Evolutionary conservation across 2,797 vertebrate genomes (phyloP), one percentile per base, ranked within the genome.

Genomic region (Neosilurus hyrtlii): DNA sequence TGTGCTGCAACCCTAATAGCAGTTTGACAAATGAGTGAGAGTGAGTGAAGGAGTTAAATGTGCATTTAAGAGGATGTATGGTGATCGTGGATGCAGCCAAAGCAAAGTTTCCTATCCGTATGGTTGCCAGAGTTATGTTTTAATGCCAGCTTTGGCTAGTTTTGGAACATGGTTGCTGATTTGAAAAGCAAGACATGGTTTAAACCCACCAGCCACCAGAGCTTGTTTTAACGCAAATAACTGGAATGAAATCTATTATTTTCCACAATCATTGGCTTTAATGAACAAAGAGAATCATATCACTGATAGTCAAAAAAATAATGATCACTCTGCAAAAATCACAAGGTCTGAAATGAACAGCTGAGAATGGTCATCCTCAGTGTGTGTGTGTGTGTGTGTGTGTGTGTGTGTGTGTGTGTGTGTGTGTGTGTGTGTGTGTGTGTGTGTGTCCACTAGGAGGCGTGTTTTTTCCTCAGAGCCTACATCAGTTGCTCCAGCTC

Each of bases 371-470:
- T 35, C 7, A n/a, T 49, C 8, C 16, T 52, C 22, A n/a, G 65
- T 30, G 63, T 66, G 63, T 20, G 30, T 68, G 18, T 43, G 66
- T 49, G 67, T 49, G 66, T 67, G 66, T 67, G 63, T 66, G 63
- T 66, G 63, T 22, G 18, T 11, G 66, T 22, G 35, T 68, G 66
- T 49, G 43, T 49, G 37, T 70, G 67, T 70, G 37, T 14, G 67
- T 14, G 37, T 70, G 67, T 24, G 37, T 49, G 68, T 52, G 14
- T 24, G 2, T 30, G 22, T 56, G 37, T 15, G 6, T 73, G 22
- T 22, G 51, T 61, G 30, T 62, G 7, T 35, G 67, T 72, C 92
- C 92, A 86, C 90, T 88, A 88, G 67, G 84, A 84, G 93, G 90
- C 91, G 92, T 91, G 83, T 75, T 43, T 75, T 65, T 68, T 15